Base-by-base conservation (phyloP, 2,797 vertebrate genomes). In the Distichodus sexfasciatus region DNA sequence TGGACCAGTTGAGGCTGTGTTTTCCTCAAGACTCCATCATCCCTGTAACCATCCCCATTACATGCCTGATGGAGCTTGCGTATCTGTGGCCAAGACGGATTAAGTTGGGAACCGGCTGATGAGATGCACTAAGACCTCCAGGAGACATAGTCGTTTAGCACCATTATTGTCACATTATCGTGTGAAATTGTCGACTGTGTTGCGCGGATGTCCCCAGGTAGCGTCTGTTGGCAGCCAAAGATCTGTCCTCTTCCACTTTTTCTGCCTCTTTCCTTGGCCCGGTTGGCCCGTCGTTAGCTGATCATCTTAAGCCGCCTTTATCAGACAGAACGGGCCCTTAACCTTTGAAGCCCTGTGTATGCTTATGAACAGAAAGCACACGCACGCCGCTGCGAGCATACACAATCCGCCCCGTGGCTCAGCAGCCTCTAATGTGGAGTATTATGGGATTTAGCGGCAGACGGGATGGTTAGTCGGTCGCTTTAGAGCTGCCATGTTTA, bases 401-500 rank as follows among this genome's bases (percentile, higher is more conserved):
- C 38, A 35, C 63, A 54, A 35, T 38, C 53, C 24, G 46, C 59
- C 36, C 59, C 46, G 23, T 71, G 33, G 19, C 31, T 35, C 11
- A 23, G 21, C 55, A 51, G 59, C 41, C 46, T 35, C 41, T 71
- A 46, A 53, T 74, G 61, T 63, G 36, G 47, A 26, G 67, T 47
- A 66, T 53, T 71, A 67, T 38, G 50, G 47, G 58, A 68, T 63
- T 74, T 59, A 48, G 24, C 2, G 43, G 23, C 41, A 73, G 55
- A 54, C 35, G n/a, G 50, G 38, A 57, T 47, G 36, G 65, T 67
- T 59, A 66, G 55, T 23, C 28, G 6, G n/a, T 66, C 36, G 61
- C 50, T 53, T 38, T 21, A 51, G 31, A 38, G 62, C 28, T 70
- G 47, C 36, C 43, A 53, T 35, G 55, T 58, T 66, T 69, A 50